Evolutionary conservation across 1,140 invertebrate genomes (phyloP).

Genomic region (Drosophila bocqueti): DNA sequence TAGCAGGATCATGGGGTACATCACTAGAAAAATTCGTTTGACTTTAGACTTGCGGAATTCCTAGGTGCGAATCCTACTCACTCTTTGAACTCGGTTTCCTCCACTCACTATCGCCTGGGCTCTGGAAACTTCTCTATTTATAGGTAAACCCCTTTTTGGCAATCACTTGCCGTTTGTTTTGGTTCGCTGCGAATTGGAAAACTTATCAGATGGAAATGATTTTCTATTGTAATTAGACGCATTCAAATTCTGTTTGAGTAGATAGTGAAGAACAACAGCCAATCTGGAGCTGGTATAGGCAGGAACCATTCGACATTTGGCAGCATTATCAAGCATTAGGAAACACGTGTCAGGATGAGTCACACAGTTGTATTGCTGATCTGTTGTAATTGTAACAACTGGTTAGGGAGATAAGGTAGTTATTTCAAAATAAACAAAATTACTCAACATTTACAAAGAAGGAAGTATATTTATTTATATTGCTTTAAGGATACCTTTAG

Average conservation of each 20-base stretch:
- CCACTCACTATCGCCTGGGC: slow-evolving; percentile 29
- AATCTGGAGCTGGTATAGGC: slow-evolving; percentile 3
- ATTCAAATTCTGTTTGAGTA: slow-evolving; percentile 16
- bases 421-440: neutral
- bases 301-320: neutral
- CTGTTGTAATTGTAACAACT: neutral
- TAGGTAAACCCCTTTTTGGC: slow-evolving; percentile 45
- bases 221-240: slow-evolving; percentile 34
- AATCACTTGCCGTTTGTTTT: slow-evolving; percentile 37
- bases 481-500: no score
- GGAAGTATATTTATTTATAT: neutral
- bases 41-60: no score
- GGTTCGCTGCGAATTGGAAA: slow-evolving; percentile 14
- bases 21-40: slow-evolving; percentile 39
- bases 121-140: slow-evolving; percentile 34
- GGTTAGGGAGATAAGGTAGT: neutral
- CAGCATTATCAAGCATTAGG: slow-evolving; percentile 5
- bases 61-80: slow-evolving; percentile 4
- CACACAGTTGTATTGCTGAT: neutral
- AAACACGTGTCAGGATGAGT: slow-evolving; percentile 30
- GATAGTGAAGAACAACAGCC: slow-evolving; percentile 29
- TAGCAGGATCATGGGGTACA: slow-evolving; percentile 28
- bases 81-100: slow-evolving; percentile 7
- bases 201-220: slow-evolving; percentile 51
- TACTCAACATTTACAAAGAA: neutral